Evolutionary conservation across 2,113 vertebrate species (phyloP), one percentile per base, ranked within the genome.

Genomic region (Leucoraja erinaceus): DNA sequence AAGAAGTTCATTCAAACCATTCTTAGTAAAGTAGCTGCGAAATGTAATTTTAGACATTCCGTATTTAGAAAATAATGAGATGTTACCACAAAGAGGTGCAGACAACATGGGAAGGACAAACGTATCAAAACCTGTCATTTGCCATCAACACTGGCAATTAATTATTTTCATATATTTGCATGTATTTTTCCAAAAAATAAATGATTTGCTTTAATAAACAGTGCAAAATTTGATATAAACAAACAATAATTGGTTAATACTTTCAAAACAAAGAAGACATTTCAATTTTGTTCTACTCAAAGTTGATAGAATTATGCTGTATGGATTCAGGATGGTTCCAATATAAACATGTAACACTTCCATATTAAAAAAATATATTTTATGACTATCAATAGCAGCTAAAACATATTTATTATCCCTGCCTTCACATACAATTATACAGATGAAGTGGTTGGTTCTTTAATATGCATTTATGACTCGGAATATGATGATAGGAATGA

Each of bases 111-210:
- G 68, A 91, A 91, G 33, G 90, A 91, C 66, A 72, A 91, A 72
- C 68, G 66, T 91, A 54, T 91, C 90, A 91, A 91, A 91, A 68
- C 90, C 68, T 91, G 33, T 91, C 68, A 91, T 74, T 91, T 38
- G 90, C 90, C 70, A 68, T 91, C 90, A 91, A 91, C 90, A 91
- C 68, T 91, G 90, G 54, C 66, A 91, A 74, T 91, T 91, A 90
- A 70, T 91, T 91, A 33, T 72, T 70, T 72, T 91, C 90, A 74
- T 91, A 91, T 38, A 72, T 72, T 72, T 72, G 47, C 20, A 72
- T 74, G 20, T 38, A 91, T 5, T 54, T 91, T 90, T 81, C 12
- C 31, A 38, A 25, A 91, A 91, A 91, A 22, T 33, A 54, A 91
- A 18, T 91, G 72, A 74, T 70, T 91, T 91, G 90, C 54, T 70